Evolutionary conservation across 2,888 invertebrate genomes (phyloP).

Genomic region (Drosophila merina): DNA sequence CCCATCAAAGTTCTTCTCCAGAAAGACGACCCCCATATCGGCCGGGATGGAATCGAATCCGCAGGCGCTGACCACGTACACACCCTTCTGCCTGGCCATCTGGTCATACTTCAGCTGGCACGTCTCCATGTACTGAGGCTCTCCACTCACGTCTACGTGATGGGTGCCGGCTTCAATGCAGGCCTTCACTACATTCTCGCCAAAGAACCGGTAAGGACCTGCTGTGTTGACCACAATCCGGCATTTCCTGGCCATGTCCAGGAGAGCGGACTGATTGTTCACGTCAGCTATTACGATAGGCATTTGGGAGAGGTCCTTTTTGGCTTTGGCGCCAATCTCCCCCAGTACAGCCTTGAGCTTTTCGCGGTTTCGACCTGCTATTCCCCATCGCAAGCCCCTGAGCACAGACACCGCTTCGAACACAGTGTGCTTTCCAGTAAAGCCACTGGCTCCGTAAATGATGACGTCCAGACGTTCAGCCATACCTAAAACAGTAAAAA

Average conservation of each 20-base stretch:
- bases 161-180: conserved; percentile 92
- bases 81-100: conserved; percentile 89
- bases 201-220: conserved; percentile 95
- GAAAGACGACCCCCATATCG: conserved; percentile 93
- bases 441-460: conserved; percentile 97
- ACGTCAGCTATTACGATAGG: conserved; percentile 92
- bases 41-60: conserved; percentile 97
- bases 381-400: conserved; percentile 90
- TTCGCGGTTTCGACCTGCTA: conserved; percentile 90
- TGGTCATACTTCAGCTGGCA: conserved; percentile 93
- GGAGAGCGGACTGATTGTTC: conserved; percentile 88
- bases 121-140: conserved; percentile 93
- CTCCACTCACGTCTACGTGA: conserved; percentile 97
- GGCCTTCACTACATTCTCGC: conserved; percentile 94
- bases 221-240: conserved; percentile 95
- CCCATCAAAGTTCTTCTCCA: conserved; percentile 90
- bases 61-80: conserved; percentile 95
- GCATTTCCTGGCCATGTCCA: conserved; percentile 91
- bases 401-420: conserved; percentile 86
- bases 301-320: conserved; percentile 85
- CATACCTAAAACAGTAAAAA: conserved; percentile 55
- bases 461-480: conserved; percentile 88
- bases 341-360: conserved; percentile 85
- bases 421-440: conserved; percentile 93
- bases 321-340: conserved; percentile 85